A percentile compares a stretch with the other conserved stretches of the same genome.
Evolutionary conservation across 2,113 vertebrate genomes (phyloP).

Genomic region (human (Homo sapiens)): GRCh38 chr15:40458501-40459000

Average conservation of each 20-base stretch:
- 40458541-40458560: slow-evolving; percentile 83
- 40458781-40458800: slow-evolving; percentile 57
- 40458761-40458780: slow-evolving; percentile 72
- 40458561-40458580: slow-evolving; percentile 71
- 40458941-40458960: slow-evolving; percentile 75
- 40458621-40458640: slow-evolving; percentile 89
- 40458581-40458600: slow-evolving; percentile 69
- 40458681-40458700: slow-evolving; percentile 93
- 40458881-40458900: slow-evolving; percentile 57
- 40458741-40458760: slow-evolving; percentile 75
- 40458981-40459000: slow-evolving; percentile 75
- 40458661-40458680: slow-evolving; percentile 92
- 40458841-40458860: slow-evolving; percentile 95
- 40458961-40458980: slow-evolving; percentile 78
- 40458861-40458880: slow-evolving; percentile 86
- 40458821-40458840: slow-evolving; percentile 98
- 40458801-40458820: slow-evolving; percentile 95
- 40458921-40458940: slow-evolving; percentile 80
- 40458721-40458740: slow-evolving; percentile 82
- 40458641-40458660: slow-evolving; percentile 79
- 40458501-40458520: slow-evolving; percentile 81
- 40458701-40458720: slow-evolving; percentile 82
- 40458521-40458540: slow-evolving; percentile 75
- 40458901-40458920: slow-evolving; percentile 73
- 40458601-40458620: slow-evolving; percentile 76